Conservation (phyloP, 1,140 invertebrate genomes). For the Brachionus rubens region DNA sequence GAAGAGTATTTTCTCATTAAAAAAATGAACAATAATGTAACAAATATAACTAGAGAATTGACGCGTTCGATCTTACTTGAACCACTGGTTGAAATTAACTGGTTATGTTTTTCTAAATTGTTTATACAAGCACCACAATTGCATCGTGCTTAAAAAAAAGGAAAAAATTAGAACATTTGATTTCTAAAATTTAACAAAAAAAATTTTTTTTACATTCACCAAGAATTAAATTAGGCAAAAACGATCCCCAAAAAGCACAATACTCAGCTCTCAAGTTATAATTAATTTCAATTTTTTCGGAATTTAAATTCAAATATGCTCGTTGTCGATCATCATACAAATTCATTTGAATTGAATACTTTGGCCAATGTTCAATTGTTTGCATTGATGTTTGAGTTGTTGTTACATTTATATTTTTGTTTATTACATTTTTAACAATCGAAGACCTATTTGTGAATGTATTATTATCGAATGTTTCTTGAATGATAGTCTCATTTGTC, state of each 20-base stretch:
- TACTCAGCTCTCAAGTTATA: constrained; percentile 43
- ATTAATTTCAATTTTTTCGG: constrained; percentile 10
- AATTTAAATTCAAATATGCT: constrained; percentile 32
- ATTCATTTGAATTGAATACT: constrained; percentile 11
- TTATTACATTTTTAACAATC: background rate
- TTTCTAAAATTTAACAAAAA: background rate
- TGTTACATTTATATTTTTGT: background rate
- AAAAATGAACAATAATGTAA: no score
- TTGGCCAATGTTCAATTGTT: constrained; percentile 37
- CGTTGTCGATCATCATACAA: background rate
- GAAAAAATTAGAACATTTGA: background rate
- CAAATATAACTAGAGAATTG: no score
- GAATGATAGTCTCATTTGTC: background rate
- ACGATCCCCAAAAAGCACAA: constrained; percentile 40
- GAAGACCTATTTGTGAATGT: background rate
- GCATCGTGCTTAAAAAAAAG: background rate
- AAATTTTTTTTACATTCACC: background rate
- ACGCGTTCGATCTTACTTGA: no score
- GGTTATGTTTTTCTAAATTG: background rate
- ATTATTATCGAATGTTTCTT: background rate
- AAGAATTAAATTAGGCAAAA: constrained; percentile 45
- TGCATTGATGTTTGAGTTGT: constrained; percentile 8
- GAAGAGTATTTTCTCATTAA: no score
- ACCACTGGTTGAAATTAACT: background rate
- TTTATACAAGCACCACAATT: constrained; percentile 30